These are phyloP conservation scores for Thinocorus orbignyianus DNA, from an alignment of 2,113 vertebrate genomes.

Conservation along the genomic window DNA sequence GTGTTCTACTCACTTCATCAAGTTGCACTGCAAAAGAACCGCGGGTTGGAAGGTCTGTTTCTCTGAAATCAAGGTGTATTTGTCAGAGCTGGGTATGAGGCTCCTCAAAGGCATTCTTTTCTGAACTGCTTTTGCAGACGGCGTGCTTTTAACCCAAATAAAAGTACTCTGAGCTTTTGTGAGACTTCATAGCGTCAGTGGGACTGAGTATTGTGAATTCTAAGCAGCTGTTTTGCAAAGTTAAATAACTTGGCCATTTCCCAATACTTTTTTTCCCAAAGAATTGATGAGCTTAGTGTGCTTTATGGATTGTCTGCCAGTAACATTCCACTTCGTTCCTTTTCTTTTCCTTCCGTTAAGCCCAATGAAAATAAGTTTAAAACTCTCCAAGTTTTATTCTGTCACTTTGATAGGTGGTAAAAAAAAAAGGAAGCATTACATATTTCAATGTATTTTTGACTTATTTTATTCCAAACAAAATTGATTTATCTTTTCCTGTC, in stretches of 20 bases:
- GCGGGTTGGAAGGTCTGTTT: not conserved
- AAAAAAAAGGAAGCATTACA: not conserved
- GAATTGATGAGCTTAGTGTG: not conserved
- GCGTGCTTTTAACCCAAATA: not conserved
- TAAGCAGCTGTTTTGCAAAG: not conserved
- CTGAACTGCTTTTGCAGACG: not conserved
- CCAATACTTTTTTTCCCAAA: not conserved
- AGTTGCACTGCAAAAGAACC: not conserved
- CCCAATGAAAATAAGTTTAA: not conserved
- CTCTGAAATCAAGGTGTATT: not conserved
- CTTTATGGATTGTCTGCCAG: not conserved
- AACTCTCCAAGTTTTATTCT: not conserved
- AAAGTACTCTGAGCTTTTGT: not conserved
- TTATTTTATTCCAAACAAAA: not conserved
- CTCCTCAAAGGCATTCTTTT: not conserved
- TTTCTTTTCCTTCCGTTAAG: not conserved
- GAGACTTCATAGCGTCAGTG: not conserved
- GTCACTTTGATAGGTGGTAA: not conserved
- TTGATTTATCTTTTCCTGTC: not conserved
- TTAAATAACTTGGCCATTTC: slow-evolving; percentile 4
- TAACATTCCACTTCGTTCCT: not conserved
- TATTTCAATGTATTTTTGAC: not conserved
- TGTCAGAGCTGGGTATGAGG: not conserved
- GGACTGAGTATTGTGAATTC: not conserved
- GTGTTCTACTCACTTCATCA: not conserved